phyloP scores from a whole-genome alignment of 1,140 invertebrate genomes.

The Drosophila pachea region DNA sequence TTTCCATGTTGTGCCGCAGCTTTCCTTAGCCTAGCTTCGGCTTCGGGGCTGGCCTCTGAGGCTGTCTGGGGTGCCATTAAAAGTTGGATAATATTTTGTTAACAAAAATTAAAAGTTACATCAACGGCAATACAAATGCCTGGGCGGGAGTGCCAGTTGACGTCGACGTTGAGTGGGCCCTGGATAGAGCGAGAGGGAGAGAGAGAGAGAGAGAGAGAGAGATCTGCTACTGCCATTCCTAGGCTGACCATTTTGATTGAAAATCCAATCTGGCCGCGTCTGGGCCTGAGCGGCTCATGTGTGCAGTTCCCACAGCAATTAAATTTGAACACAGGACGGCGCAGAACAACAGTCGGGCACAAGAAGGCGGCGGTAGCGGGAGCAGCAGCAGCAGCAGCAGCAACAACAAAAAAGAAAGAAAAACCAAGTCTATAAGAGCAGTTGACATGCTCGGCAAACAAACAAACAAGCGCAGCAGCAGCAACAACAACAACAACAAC shows the following conservation, averaged over 20 bases:
- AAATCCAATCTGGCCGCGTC: conserved; percentile 68
- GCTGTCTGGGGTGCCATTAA: conserved; percentile 62
- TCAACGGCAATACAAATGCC: conserved; percentile 11
- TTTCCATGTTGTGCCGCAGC: conserved; percentile 16
- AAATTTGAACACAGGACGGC: conserved; percentile 67
- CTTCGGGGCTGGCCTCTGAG: conserved; percentile 15
- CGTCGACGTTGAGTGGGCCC: neutral
- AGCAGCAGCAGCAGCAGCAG: too few relatives aligned
- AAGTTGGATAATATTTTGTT: conserved; percentile 70
- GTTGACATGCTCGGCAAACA: conserved; percentile 73
- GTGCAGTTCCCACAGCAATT: conserved; percentile 75
- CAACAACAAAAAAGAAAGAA: conserved; percentile 1
- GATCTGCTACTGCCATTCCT: conserved; percentile 14
- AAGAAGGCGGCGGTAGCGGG: conserved; percentile 4
- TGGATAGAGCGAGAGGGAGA: too few relatives aligned
- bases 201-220: too few relatives aligned
- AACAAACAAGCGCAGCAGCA: conserved; percentile 57
- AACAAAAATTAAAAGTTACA: conserved; percentile 57
- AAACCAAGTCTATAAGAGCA: conserved; percentile 38
- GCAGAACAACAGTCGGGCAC: conserved; percentile 54
- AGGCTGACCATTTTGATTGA: conserved; percentile 69
- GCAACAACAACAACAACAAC: too few relatives aligned
- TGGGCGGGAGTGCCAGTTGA: neutral
- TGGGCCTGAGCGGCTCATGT: conserved; percentile 68
- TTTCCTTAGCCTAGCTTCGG: neutral